Evolutionary conservation across 2,797 vertebrate species (phyloP).

Genomic region (Neosilurus mollespiculum): DNA sequence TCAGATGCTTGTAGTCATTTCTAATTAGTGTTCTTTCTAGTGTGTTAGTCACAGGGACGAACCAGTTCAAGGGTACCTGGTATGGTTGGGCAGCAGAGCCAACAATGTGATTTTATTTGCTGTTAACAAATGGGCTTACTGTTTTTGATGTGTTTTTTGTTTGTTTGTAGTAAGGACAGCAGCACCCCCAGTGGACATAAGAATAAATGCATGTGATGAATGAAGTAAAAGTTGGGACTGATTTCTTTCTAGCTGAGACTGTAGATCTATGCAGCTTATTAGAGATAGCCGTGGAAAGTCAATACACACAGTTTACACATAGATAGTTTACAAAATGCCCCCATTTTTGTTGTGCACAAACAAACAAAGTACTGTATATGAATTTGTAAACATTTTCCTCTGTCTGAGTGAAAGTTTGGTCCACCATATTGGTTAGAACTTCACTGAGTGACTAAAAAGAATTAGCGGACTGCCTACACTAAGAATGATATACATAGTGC

Average conservation of each 20-base stretch:
- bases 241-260: slow-evolving; percentile 4
- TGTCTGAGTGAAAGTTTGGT: background rate
- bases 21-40: background rate
- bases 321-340: background rate
- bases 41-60: background rate
- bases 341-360: background rate
- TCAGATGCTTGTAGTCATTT: background rate
- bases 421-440: background rate
- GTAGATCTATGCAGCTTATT: background rate
- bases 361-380: background rate
- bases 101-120: background rate
- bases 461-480: background rate
- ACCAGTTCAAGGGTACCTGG: background rate
- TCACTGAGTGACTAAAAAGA: background rate
- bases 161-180: background rate
- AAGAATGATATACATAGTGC: background rate
- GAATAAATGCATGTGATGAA: background rate
- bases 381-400: background rate
- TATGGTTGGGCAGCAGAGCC: background rate
- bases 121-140: background rate
- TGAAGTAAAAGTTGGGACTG: background rate
- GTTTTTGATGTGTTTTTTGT: too few relatives aligned
- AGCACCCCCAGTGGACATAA: background rate
- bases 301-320: background rate
- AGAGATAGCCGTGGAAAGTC: background rate